phyloP scores from a whole-genome alignment of 2,797 vertebrate genomes.

The Takifugu rubripes region DNA sequence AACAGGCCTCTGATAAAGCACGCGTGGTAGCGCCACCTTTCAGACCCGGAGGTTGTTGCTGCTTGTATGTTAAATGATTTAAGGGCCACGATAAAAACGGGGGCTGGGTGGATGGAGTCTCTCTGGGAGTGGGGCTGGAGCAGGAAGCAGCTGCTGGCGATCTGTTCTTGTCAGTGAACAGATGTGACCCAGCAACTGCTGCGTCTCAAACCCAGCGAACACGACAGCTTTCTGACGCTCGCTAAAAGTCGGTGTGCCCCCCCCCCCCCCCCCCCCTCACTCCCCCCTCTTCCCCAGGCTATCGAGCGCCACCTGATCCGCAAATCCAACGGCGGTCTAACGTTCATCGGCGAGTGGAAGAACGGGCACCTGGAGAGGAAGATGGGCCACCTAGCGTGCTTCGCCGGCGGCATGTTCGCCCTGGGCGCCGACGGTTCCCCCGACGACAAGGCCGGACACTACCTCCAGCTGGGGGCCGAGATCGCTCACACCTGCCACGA shows the following conservation, averaged over 20 bases:
- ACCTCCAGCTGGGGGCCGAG: constrained; percentile 96
- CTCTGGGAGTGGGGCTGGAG: too few relatives aligned
- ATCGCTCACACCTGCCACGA: constrained; percentile 97
- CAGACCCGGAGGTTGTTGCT: too few relatives aligned
- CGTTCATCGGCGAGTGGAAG: constrained; percentile 98
- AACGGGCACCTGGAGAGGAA: constrained; percentile 97
- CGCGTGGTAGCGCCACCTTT: too few relatives aligned
- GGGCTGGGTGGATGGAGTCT: too few relatives aligned
- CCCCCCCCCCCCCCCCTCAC: not conserved
- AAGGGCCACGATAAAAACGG: too few relatives aligned
- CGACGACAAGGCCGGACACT: constrained; percentile 94
- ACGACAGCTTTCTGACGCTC: not conserved
- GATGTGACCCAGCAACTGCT: constrained; percentile 11
- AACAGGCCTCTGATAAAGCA: too few relatives aligned
- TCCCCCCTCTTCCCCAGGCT: constrained; percentile 74
- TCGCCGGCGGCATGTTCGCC: constrained; percentile 97
- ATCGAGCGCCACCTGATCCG: constrained; percentile 96
- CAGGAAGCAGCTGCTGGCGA: not conserved
- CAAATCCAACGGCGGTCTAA: constrained; percentile 92
- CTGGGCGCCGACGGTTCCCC: constrained; percentile 93
- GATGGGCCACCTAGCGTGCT: constrained; percentile 98
- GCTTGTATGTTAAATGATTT: too few relatives aligned
- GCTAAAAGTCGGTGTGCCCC: not conserved
- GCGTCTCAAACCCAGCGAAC: too few relatives aligned
- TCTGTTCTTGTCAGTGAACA: constrained; percentile 1